Conservation (phyloP, 2,113 vertebrate genomes). For the Cyphomyrus plagiostoma region DNA sequence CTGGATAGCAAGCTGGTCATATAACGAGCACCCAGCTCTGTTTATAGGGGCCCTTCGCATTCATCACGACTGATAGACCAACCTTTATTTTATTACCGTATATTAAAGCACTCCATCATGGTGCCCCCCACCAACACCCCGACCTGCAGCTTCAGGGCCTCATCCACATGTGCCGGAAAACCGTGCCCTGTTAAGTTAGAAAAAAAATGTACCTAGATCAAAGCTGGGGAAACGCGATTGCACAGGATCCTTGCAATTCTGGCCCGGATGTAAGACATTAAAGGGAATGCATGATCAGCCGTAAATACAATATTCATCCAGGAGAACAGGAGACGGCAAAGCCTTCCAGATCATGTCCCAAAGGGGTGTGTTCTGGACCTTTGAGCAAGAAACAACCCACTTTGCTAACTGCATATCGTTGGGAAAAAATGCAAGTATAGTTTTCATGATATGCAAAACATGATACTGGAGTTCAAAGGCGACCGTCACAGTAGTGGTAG, state of each 20-base stretch:
- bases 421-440: not conserved
- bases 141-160: not conserved
- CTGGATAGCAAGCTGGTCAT: not conserved
- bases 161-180: not conserved
- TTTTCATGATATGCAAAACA: not conserved
- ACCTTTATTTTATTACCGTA: constrained; percentile 2
- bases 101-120: constrained; percentile 13
- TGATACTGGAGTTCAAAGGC: not conserved
- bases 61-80: not conserved
- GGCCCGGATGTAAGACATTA: not conserved
- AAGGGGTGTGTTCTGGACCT: not conserved
- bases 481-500: not conserved
- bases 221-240: constrained; percentile 7
- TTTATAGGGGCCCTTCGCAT: not conserved
- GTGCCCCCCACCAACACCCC: not conserved
- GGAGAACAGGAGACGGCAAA: not conserved
- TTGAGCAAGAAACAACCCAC: not conserved
- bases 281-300: not conserved
- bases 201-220: constrained; percentile 7
- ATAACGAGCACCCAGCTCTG: not conserved
- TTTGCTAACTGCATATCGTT: not conserved
- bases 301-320: not conserved
- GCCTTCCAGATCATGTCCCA: not conserved
- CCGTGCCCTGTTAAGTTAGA: not conserved
- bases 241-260: not conserved